Evolutionary conservation across 2,888 invertebrate species (phyloP).

Genomic region (Thymelicus sylvestris): DNA sequence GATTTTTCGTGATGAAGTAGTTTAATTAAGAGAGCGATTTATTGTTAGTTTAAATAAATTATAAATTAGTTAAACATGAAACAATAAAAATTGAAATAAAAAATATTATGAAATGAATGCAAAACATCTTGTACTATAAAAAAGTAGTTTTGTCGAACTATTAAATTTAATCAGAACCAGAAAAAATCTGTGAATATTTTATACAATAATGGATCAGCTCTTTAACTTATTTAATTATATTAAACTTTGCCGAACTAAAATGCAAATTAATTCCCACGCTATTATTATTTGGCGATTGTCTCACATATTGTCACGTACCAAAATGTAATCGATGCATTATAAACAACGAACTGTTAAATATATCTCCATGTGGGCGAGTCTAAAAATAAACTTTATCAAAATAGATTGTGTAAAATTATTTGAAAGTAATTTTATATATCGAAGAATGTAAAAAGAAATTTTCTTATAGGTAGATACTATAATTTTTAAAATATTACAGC

Average conservation of each 20-base stretch:
- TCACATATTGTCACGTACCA: conserved; percentile 23
- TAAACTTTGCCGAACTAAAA: neutral
- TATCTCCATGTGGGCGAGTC: conserved; percentile 8
- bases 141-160: neutral
- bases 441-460: no score
- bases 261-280: neutral
- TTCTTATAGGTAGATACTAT: no score
- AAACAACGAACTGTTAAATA: neutral
- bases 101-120: neutral
- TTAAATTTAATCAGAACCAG: neutral
- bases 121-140: neutral
- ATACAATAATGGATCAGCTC: neutral
- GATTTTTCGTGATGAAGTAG: neutral
- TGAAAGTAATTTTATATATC: no score
- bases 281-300: conserved; percentile 16
- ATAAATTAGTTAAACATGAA: neutral
- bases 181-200: neutral
- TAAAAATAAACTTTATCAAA: conserved; percentile 11
- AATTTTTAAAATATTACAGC: no score
- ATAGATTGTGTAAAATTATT: neutral
- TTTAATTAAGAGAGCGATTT: conserved; percentile 1
- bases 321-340: conserved; percentile 2
- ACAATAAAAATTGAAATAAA: neutral
- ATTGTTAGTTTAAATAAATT: neutral
- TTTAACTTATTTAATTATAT: no score